These are phyloP conservation scores for Rhagonycha lutea DNA, from an alignment of 2,888 invertebrate genomes.

Conservation along the genomic window DNA sequence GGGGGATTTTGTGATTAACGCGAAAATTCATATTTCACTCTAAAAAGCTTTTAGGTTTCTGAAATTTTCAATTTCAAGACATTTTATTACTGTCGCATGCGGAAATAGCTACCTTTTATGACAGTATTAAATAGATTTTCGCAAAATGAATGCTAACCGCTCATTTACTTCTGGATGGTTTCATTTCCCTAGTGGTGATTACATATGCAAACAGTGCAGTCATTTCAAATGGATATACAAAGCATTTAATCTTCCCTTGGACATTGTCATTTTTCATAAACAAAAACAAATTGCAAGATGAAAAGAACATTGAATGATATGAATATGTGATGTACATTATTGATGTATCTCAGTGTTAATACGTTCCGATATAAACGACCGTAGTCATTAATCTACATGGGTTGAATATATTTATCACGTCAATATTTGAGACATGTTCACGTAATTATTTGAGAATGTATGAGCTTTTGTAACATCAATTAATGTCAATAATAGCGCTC, in stretches of 20 bases:
- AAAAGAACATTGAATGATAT: conserved; percentile 6
- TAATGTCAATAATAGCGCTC: neutral
- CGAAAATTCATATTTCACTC: neutral
- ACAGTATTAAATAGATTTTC: conserved; percentile 6
- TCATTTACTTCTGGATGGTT: conserved; percentile 7
- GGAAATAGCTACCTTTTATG: neutral
- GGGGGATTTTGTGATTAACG: neutral
- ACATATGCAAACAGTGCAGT: conserved; percentile 15
- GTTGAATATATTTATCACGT: conserved; percentile 18
- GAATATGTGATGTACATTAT: conserved; percentile 6
- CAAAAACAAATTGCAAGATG: neutral
- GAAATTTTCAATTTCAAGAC: conserved; percentile 1
- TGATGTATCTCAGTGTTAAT: conserved; percentile 13
- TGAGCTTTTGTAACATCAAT: conserved; percentile 3
- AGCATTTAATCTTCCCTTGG: conserved; percentile 6
- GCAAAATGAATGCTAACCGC: conserved; percentile 2
- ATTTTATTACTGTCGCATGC: neutral
- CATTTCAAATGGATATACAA: conserved; percentile 2
- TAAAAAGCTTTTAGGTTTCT: neutral
- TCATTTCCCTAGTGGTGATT: conserved; percentile 5
- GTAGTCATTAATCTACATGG: conserved; percentile 22
- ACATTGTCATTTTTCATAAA: conserved; percentile 12
- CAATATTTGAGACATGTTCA: conserved; percentile 18
- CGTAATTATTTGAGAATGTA: conserved; percentile 16
- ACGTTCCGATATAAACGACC: conserved; percentile 7